Base-by-base conservation (phyloP, 2,797 vertebrate genomes). In the Sebastes aleutianus region DNA sequence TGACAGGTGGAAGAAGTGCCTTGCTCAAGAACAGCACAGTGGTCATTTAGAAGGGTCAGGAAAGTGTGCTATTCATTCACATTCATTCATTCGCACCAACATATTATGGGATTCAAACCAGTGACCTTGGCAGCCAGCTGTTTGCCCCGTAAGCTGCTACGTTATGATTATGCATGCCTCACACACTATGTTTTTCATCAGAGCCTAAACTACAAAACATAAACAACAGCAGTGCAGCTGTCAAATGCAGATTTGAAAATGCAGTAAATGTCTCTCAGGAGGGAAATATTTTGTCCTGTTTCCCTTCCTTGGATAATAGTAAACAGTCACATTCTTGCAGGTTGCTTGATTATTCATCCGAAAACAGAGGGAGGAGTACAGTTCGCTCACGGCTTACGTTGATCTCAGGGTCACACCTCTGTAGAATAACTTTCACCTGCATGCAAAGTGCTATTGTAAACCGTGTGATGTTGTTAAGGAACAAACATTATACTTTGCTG, bases 111-210 rank as follows among this genome's bases (percentile, higher is more conserved):
- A 85, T 80, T 87, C 70, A 74, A 86, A 82, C 50, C 12, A 8
- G 22, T 70, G 88, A 89, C 87, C 81, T 89, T 85, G 53, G 29
- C 82, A 36, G 80, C 85, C 85, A 89, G 83, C 80, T 91, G 88
- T 82, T 87, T 84, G 76, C 70, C 54, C 66, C 8, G 27, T 63
- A 68, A 83, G 73, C 86, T 76, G 75, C 82, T 65, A 65, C 65
- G 47, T 57, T 72, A 57, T 87, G 80, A 92, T 90, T 76, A 85
- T 29, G 43, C 66, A 70, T 76, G 64, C 56, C 57, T 72, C 75
- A 34, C 58, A 47, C 56, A 61, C 84, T 72, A 34, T 83, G 62
- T 84, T 85, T 82, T 88, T 91, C 88, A 91, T 87, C 89, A 90
- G 69, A 80, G 84, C 39, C 69, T 20, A 82, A 87, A 88, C 50